Percentiles rank a stretch among this genome's conserved stretches.
Conservation (phyloP, 1,140 invertebrate species). For the Drosophila bifasciata region DNA sequence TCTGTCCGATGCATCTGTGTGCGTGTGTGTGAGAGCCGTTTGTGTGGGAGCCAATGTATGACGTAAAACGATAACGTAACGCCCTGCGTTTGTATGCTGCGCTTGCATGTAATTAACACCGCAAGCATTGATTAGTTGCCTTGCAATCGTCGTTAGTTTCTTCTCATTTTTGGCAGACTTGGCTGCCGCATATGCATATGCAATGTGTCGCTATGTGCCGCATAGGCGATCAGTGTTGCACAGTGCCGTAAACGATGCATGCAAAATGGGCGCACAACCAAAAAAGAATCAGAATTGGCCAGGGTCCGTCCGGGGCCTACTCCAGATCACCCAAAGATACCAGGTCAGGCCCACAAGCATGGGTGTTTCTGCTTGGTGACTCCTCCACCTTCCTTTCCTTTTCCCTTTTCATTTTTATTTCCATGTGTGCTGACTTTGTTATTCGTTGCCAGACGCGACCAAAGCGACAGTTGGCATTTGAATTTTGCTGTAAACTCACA, state of each 20-base stretch:
- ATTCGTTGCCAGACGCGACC: constrained; percentile 63
- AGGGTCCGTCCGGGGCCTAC: background rate
- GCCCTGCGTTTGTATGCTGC: constrained; percentile 25
- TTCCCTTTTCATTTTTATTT: constrained; percentile 15
- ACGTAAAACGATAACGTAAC: constrained; percentile 67
- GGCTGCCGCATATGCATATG: constrained; percentile 46
- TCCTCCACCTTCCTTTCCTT: constrained; percentile 5
- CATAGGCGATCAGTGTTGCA: constrained; percentile 43
- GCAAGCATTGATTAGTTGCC: constrained; percentile 66
- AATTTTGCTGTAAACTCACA: constrained; percentile 55
- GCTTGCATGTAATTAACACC: constrained; percentile 61
- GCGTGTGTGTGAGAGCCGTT: constrained; percentile 41
- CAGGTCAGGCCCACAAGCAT: background rate
- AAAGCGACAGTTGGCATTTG: constrained; percentile 72
- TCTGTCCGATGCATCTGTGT: constrained; percentile 47
- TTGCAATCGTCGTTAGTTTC: constrained; percentile 6
- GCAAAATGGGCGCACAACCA: constrained; percentile 39
- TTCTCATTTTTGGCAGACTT: constrained; percentile 50
- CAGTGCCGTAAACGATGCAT: constrained; percentile 24
- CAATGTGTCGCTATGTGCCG: constrained; percentile 54
- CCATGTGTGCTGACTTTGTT: constrained; percentile 22
- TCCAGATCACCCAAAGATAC: constrained; percentile 1
- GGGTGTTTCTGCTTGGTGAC: background rate
- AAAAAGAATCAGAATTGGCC: constrained; percentile 31
- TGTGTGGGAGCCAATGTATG: constrained; percentile 72